A percentile compares a stretch with the other conserved stretches of the same genome.
Conservation (phyloP, 1,140 invertebrate species). For the Zaprionus ornatus region DNA sequence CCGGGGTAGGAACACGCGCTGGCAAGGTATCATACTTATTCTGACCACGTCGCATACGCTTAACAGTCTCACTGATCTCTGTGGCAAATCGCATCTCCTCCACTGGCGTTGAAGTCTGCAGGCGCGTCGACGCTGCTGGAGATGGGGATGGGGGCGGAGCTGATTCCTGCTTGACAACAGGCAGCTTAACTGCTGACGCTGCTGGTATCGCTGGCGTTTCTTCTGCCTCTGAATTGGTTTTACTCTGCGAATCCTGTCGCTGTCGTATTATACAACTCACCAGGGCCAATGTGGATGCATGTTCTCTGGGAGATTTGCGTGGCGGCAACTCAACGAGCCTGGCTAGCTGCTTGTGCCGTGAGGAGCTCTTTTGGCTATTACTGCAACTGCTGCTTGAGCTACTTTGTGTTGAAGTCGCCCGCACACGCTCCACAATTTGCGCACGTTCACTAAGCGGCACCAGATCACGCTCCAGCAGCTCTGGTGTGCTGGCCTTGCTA, state of each 20-base stretch:
- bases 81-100: conserved; percentile 79
- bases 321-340: conserved; percentile 86
- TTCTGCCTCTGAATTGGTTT: conserved; percentile 75
- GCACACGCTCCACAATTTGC: conserved; percentile 58
- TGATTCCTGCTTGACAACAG: conserved; percentile 50
- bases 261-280: conserved; percentile 88
- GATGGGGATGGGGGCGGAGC: not conserved
- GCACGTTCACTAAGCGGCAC: conserved; percentile 52
- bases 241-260: conserved; percentile 83
- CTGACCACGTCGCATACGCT: conserved; percentile 74
- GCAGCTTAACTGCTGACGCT: conserved; percentile 33
- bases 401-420: conserved; percentile 63
- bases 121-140: conserved; percentile 46
- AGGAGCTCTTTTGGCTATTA: conserved; percentile 62
- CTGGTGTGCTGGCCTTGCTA: conserved; percentile 77
- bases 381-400: conserved; percentile 59
- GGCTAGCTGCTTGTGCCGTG: conserved; percentile 77
- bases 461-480: conserved; percentile 67
- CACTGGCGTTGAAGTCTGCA: conserved; percentile 69
- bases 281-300: conserved; percentile 92
- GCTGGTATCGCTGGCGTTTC: conserved; percentile 40
- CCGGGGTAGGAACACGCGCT: conserved; percentile 3
- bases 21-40: conserved; percentile 77
- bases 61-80: conserved; percentile 78
- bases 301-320: conserved; percentile 92